Percentiles rank a stretch among this genome's conserved stretches.
These are phyloP conservation scores for Enteromius paludinosus DNA, from an alignment of 2,797 vertebrate genomes.

Conservation along the genomic window DNA sequence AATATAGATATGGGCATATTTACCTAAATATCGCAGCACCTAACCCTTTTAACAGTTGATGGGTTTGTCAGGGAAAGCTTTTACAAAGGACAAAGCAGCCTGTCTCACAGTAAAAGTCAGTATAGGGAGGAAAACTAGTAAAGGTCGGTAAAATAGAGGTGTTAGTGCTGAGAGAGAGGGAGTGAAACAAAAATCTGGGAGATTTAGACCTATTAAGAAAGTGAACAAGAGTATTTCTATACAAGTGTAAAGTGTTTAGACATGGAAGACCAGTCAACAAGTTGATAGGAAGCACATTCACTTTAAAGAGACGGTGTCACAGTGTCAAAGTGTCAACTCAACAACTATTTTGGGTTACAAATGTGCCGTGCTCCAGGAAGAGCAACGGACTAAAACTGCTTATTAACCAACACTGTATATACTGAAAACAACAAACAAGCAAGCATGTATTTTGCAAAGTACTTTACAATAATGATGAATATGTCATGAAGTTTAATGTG, in stretches of 20 bases:
- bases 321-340: slow-evolving; percentile 57
- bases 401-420: slow-evolving; percentile 36
- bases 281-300: slow-evolving; percentile 52
- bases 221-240: not conserved
- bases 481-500: slow-evolving; percentile 2
- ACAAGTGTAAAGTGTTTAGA: slow-evolving; percentile 35
- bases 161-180: not conserved
- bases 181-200: not conserved
- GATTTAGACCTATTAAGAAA: slow-evolving; percentile 13
- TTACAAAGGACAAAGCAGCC: slow-evolving; percentile 4
- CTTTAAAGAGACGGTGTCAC: slow-evolving; percentile 47
- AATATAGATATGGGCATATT: slow-evolving; percentile 17
- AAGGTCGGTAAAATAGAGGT: not conserved
- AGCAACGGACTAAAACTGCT: slow-evolving; percentile 19
- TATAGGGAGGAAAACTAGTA: not conserved
- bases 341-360: slow-evolving; percentile 45
- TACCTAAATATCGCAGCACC: slow-evolving; percentile 3
- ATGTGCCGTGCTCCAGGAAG: slow-evolving; percentile 30
- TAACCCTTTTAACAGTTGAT: not conserved
- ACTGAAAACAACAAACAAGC: slow-evolving; percentile 41
- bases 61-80: slow-evolving; percentile 13
- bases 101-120: slow-evolving; percentile 12
- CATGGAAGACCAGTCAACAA: slow-evolving; percentile 59
- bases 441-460: slow-evolving; percentile 37
- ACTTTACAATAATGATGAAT: slow-evolving; percentile 32